Percentiles rank a stretch among this genome's conserved stretches.
Evolutionary conservation across 2,113 vertebrate species (phyloP).

Genomic region (Paraplagusia blochii): DNA sequence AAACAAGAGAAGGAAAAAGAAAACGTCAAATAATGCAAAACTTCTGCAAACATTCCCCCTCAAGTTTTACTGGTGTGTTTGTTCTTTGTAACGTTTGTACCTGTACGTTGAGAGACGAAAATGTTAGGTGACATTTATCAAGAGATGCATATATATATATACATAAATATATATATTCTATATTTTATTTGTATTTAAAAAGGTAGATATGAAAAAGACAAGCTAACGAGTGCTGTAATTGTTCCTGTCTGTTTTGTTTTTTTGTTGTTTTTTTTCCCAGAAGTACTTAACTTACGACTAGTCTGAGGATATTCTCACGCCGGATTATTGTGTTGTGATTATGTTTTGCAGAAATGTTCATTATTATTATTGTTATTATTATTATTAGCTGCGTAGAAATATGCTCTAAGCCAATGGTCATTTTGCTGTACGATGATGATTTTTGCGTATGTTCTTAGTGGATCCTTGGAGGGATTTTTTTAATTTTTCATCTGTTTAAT

Average conservation of each 20-base stretch:
- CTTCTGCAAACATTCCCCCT: conserved; percentile 66
- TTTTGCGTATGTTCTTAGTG: conserved; percentile 52
- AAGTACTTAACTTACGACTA: conserved; percentile 73
- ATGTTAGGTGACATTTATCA: conserved; percentile 76
- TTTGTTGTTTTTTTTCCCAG: conserved; percentile 50
- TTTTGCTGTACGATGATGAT: conserved; percentile 71
- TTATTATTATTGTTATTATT: conserved; percentile 60
- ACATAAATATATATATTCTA: conserved; percentile 60
- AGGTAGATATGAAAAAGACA: conserved; percentile 75
- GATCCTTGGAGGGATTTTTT: conserved; percentile 74
- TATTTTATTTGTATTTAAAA: conserved; percentile 81
- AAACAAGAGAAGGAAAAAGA: conserved; percentile 8
- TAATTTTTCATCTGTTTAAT: conserved; percentile 76
- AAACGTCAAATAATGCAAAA: conserved; percentile 42
- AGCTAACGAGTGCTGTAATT: conserved; percentile 80
- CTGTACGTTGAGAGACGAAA: conserved; percentile 65
- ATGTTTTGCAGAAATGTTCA: conserved; percentile 49
- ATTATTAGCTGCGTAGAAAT: conserved; percentile 73
- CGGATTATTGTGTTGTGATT: conserved; percentile 70
- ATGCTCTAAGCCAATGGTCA: conserved; percentile 68
- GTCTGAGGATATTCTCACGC: conserved; percentile 70
- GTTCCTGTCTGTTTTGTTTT: conserved; percentile 57
- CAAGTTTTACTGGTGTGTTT: conserved; percentile 23
- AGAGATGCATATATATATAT: conserved; percentile 32
- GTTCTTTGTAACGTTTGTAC: conserved; percentile 66